phyloP scores from a whole-genome alignment of 2,888 invertebrate species.

The Acheta domesticus region DNA sequence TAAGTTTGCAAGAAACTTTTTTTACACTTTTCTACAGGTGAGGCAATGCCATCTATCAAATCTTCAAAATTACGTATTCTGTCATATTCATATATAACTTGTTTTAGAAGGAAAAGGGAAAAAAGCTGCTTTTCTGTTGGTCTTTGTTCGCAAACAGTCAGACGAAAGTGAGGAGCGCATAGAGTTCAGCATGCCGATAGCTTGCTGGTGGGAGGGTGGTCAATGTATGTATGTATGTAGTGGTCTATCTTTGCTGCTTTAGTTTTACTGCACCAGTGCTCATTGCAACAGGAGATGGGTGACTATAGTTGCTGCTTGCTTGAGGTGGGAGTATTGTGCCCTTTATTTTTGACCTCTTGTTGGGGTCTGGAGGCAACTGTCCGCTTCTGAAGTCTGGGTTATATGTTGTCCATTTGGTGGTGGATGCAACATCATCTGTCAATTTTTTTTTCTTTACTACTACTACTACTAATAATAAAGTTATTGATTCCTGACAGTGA shows the following conservation, averaged over 20 bases:
- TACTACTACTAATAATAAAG: too few relatives aligned
- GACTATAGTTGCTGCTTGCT: slow-evolving; percentile 7
- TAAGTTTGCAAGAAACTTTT: too few relatives aligned
- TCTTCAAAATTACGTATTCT: too few relatives aligned
- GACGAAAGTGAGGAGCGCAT: background rate
- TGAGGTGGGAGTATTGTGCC: background rate
- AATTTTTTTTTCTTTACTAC: background rate
- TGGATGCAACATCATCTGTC: background rate
- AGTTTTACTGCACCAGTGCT: background rate
- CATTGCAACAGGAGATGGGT: background rate
- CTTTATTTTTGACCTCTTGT: background rate
- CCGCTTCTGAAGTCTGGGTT: background rate
- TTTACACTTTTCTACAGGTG: too few relatives aligned
- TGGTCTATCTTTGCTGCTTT: slow-evolving; percentile 18
- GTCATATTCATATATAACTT: too few relatives aligned
- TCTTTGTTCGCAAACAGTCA: too few relatives aligned
- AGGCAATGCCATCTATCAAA: too few relatives aligned
- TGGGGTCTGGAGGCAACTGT: background rate
- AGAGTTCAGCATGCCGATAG: background rate
- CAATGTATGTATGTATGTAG: background rate
- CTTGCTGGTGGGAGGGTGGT: background rate
- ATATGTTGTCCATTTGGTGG: background rate
- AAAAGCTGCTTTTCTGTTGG: too few relatives aligned
- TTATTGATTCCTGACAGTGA: too few relatives aligned
- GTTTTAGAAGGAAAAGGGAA: too few relatives aligned